phyloP scores from a whole-genome alignment of 2,888 invertebrate species.

The Mimas tiliae region DNA sequence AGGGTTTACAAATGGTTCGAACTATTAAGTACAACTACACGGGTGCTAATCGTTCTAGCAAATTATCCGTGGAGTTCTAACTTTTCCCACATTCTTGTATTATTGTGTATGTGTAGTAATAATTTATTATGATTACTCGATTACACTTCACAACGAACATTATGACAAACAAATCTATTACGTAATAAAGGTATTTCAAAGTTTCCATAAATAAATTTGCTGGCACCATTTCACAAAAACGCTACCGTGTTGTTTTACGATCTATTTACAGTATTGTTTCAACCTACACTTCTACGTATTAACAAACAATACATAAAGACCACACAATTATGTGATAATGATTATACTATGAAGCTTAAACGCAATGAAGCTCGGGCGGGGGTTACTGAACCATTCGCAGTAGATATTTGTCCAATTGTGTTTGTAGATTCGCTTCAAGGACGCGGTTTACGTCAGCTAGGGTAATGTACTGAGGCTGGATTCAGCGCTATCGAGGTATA shows the following conservation, averaged over 20 bases:
- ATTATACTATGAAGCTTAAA: conserved; percentile 5
- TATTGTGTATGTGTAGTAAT: neutral
- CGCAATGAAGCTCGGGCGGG: conserved; percentile 45
- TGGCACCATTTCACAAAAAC: neutral
- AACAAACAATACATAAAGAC: neutral
- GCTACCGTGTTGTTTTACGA: neutral
- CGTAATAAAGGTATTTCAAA: neutral
- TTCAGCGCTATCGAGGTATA: conserved; percentile 46
- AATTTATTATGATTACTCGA: neutral
- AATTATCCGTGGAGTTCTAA: neutral
- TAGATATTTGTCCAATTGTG: conserved; percentile 77
- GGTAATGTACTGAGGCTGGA: conserved; percentile 54
- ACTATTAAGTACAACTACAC: neutral
- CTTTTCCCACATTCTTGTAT: neutral
- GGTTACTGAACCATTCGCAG: conserved; percentile 72
- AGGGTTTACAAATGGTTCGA: neutral
- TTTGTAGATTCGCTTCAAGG: conserved; percentile 76
- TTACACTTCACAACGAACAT: neutral
- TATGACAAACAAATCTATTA: neutral
- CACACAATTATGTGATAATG: conserved; percentile 16
- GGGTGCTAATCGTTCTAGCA: neutral
- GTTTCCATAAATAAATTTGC: neutral
- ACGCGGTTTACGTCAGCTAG: conserved; percentile 73
- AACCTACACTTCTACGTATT: neutral
- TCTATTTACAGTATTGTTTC: neutral